phyloP scores from a whole-genome alignment of 2,797 vertebrate genomes.

The Clarias laeviceps region DNA sequence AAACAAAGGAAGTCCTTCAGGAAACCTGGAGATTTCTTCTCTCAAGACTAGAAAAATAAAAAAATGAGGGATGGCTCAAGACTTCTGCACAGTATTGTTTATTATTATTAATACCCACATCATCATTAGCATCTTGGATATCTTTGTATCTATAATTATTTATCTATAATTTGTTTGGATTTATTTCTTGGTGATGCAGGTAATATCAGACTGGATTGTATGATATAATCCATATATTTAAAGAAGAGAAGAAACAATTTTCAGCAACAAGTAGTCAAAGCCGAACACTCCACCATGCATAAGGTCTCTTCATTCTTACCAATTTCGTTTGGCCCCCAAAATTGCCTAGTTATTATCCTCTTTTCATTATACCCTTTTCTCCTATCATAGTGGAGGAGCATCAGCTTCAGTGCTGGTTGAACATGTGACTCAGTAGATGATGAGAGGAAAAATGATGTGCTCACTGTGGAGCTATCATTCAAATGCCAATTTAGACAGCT shows the following conservation, averaged over 20 bases:
- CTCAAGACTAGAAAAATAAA: too few relatives aligned
- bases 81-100: too few relatives aligned
- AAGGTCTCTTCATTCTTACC: not conserved
- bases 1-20: too few relatives aligned
- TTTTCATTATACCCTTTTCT: not conserved
- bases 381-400: not conserved
- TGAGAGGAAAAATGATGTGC: slow-evolving; percentile 17
- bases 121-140: too few relatives aligned
- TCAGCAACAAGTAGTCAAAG: too few relatives aligned
- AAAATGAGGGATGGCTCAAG: too few relatives aligned
- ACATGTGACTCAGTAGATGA: slow-evolving; percentile 10
- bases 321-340: not conserved
- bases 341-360: not conserved
- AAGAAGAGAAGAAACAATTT: not conserved
- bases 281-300: not conserved
- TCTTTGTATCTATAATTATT: too few relatives aligned
- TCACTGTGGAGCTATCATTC: slow-evolving; percentile 7
- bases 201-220: not conserved
- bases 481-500: slow-evolving; percentile 21
- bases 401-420: not conserved
- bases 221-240: not conserved
- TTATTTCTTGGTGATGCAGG: not conserved
- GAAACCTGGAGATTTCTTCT: too few relatives aligned
- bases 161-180: too few relatives aligned
- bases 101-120: too few relatives aligned